Evolutionary conservation across 2,113 vertebrate species (phyloP).

Genomic region (Pycnonotus jocosus): DNA sequence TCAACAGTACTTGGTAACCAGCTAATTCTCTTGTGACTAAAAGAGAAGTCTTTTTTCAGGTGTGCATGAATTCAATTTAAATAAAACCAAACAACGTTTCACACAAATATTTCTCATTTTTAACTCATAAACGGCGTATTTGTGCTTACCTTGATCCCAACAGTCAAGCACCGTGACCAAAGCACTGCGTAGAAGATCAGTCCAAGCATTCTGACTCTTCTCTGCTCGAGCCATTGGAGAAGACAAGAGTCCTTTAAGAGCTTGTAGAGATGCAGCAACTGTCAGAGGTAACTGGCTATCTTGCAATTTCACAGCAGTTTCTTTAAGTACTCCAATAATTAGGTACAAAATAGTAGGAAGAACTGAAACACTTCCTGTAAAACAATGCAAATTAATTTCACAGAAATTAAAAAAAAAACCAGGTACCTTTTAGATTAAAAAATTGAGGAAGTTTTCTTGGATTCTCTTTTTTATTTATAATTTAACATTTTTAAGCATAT

Average conservation of each 20-base stretch:
- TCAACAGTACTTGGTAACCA: not conserved
- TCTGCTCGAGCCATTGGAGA: constrained; percentile 89
- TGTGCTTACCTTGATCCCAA: constrained; percentile 76
- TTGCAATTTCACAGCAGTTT: constrained; percentile 72
- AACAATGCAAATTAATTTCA: not conserved
- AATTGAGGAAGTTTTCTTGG: not conserved
- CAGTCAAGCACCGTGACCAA: constrained; percentile 80
- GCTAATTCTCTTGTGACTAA: not conserved
- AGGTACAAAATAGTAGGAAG: constrained; percentile 90
- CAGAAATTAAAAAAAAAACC: not conserved
- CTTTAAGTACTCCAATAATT: constrained; percentile 84
- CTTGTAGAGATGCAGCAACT: constrained; percentile 79
- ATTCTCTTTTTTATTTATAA: not conserved
- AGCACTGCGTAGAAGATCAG: constrained; percentile 79
- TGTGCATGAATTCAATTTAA: not conserved
- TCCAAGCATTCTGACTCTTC: constrained; percentile 85
- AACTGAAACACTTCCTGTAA: constrained; percentile 89
- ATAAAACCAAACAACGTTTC: not conserved
- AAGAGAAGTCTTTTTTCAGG: not conserved
- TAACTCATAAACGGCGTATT: not conserved
- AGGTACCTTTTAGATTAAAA: not conserved
- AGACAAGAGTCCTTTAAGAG: constrained; percentile 80
- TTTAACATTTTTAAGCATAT: not conserved
- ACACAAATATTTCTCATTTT: not conserved
- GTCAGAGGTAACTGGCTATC: constrained; percentile 64